Percentiles rank a stretch among this genome's conserved stretches.
phyloP scores from a whole-genome alignment of 2,113 vertebrate genomes.

The Oryctolagus cuniculus region DNA sequence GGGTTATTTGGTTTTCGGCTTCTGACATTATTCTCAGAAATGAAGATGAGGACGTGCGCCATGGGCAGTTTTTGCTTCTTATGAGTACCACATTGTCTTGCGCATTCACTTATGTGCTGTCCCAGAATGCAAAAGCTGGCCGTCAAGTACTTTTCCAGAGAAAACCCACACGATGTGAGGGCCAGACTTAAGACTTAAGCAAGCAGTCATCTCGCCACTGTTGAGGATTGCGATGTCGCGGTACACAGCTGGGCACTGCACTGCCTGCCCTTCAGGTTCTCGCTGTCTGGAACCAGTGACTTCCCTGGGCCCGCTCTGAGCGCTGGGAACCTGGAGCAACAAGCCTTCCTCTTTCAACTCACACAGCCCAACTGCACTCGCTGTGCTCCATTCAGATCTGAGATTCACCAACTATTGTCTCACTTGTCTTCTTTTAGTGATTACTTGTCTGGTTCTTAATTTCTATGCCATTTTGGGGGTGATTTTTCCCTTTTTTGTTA shows the following conservation, averaged over 20 bases:
- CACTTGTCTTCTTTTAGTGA: slow-evolving; percentile 50
- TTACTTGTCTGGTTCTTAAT: slow-evolving; percentile 79
- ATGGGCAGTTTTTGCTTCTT: neutral
- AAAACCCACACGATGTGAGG: neutral
- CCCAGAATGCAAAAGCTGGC: neutral
- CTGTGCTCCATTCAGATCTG: accelerated
- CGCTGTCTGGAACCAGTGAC: accelerated
- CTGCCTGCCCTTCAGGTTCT: neutral
- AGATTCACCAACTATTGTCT: slow-evolving; percentile 38
- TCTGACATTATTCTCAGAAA: neutral
- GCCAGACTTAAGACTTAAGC: neutral
- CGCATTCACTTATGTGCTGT: neutral
- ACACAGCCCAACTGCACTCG: neutral
- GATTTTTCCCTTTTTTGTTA: slow-evolving; percentile 66
- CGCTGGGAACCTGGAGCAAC: accelerated
- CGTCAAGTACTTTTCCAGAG: neutral
- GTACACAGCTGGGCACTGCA: neutral
- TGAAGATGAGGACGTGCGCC: accelerated
- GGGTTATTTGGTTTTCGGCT: neutral
- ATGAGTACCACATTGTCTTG: neutral
- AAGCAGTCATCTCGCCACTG: neutral
- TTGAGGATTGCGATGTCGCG: accelerated
- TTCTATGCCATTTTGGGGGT: slow-evolving; percentile 75
- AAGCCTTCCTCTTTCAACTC: neutral
- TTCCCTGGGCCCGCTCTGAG: neutral